Base-by-base conservation (phyloP, 35 echinoderm and acorn worm species). In the Chiridota heheva region DNA sequence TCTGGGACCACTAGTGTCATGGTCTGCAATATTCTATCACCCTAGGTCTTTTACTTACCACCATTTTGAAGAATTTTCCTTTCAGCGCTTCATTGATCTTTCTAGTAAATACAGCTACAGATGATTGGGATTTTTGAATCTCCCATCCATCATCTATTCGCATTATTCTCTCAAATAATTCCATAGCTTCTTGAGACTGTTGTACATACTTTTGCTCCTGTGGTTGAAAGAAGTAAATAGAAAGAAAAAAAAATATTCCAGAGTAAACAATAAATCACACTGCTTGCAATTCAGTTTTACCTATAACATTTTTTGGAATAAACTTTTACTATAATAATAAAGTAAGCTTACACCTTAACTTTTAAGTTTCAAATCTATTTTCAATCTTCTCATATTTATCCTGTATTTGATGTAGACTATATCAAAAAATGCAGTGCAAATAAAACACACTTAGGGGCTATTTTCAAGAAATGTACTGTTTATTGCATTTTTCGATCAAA, bases 191-290 rank as follows among this genome's bases (percentile, higher is more conserved):
- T 49, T 96, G 84, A 47, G 92, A 88, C 48, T 86, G 89, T 65
- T 96, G 82, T 20, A 90, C 41, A 59, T 86, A 96, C 43, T 72
- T 83, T 69, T 96, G 92, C 36, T 96, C 87, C 92, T 95, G 81
- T 33, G 72, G 39, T 8, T 33, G 18, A 58, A 35, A 84, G 72
- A 71, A 17, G 8, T 33, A 15, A n/a, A 69, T 18, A 71, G 16
- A 36, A 30, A 72, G 22, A 77, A 63, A 82, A 22, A 32, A 63
- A 45, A 46, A 20, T 40, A 28, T 16, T 35, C 65, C 44, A 0
- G 13, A 13, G 35, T 20, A 42, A 17, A 24, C 29, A 1, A 25
- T 22, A 53, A 38, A 77, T 75, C 45, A 24, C 17, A 30, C 8
- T 36, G n/a, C n/a, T n/a, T n/a, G n/a, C n/a, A n/a, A n/a, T n/a